Evolutionary conservation across 2,113 vertebrate species (phyloP).

Genomic region (Uria aalge): DNA sequence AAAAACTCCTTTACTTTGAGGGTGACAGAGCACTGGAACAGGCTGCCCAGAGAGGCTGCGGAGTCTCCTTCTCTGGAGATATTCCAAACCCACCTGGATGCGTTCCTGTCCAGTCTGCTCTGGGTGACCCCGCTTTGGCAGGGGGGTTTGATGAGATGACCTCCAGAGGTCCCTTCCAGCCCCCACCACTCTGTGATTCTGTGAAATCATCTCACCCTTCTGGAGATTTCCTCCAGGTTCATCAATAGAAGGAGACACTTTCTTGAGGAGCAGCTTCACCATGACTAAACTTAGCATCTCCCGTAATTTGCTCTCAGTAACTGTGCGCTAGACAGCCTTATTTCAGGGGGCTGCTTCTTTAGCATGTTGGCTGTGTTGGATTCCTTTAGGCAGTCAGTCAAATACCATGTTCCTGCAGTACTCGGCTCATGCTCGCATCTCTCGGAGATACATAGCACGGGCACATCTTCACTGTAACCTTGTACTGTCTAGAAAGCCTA

Average conservation of each 20-base stretch:
- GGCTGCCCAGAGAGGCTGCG: not conserved
- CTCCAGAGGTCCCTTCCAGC: not conserved
- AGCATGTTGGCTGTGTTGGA: not conserved
- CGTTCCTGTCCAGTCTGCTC: not conserved
- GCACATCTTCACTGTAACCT: not conserved
- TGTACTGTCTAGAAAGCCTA: not conserved
- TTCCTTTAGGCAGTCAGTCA: not conserved
- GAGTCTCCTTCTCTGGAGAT: not conserved
- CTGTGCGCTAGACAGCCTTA: not conserved
- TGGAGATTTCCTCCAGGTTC: not conserved
- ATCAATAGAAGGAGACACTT: not conserved
- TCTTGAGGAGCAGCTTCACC: not conserved
- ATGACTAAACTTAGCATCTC: not conserved
- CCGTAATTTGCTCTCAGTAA: not conserved
- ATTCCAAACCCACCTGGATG: not conserved
- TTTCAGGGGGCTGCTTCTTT: not conserved
- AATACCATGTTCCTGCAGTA: not conserved
- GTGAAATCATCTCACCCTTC: not conserved
- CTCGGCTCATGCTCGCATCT: not conserved
- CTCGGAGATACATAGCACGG: accelerated
- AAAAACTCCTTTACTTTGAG: not conserved
- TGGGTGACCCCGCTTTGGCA: not conserved
- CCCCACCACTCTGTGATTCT: not conserved
- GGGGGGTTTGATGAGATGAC: not conserved
- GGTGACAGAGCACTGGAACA: not conserved